A percentile compares a stretch with the other conserved stretches of the same genome.
Conservation (phyloP, 2,888 invertebrate genomes). For the Hemistola chrysoprasaria region DNA sequence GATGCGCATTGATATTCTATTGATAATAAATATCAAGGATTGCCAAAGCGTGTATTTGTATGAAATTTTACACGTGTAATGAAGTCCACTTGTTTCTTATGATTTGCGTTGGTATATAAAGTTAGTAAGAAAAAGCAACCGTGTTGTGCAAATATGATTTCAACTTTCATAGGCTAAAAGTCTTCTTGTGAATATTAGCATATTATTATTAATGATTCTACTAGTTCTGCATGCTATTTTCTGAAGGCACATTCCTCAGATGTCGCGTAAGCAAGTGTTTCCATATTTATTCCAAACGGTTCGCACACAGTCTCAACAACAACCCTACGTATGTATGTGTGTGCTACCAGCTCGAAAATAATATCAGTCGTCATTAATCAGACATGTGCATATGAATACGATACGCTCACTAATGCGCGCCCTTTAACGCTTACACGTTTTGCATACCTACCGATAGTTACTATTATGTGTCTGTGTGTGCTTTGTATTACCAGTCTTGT, state of each 20-base stretch:
- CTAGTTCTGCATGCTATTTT: no score
- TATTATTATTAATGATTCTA: no score
- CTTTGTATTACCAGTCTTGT: conserved; percentile 28
- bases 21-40: conserved; percentile 47
- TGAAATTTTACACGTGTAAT: conserved; percentile 37
- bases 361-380: conserved; percentile 49
- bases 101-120: no score
- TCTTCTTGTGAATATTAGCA: no score
- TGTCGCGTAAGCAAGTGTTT: conserved; percentile 56
- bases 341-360: conserved; percentile 21
- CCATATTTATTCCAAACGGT: conserved; percentile 56
- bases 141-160: no score
- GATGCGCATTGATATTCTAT: conserved; percentile 33
- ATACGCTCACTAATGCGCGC: conserved; percentile 42
- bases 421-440: conserved; percentile 42
- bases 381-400: conserved; percentile 27
- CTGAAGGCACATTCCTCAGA: conserved; percentile 41
- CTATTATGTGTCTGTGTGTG: conserved; percentile 28
- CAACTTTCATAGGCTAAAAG: no score
- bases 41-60: conserved; percentile 48
- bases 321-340: conserved; percentile 12
- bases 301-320: conserved; percentile 33
- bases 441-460: conserved; percentile 10
- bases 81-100: no score
- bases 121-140: no score